These are phyloP conservation scores for Sphaerophoria taeniata DNA, from an alignment of 2,888 invertebrate species.

Conservation along the genomic window DNA sequence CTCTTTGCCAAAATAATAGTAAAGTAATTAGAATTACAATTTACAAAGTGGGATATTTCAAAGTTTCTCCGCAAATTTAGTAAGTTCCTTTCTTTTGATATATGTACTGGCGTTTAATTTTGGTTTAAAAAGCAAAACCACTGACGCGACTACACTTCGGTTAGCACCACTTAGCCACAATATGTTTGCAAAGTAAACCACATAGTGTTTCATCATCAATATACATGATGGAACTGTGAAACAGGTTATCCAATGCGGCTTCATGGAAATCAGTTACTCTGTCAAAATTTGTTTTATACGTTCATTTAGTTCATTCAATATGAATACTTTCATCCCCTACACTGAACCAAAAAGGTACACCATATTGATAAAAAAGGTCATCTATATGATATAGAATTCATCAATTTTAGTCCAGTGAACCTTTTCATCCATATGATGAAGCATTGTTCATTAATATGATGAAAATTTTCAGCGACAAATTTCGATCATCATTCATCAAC, in stretches of 20 bases:
- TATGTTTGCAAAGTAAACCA: conserved; percentile 58
- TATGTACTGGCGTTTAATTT: conserved; percentile 1
- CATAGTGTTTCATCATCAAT: conserved; percentile 55
- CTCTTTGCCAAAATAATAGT: neutral
- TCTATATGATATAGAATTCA: no score
- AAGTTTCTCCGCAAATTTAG: no score
- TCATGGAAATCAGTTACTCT: conserved; percentile 13
- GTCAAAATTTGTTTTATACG: conserved; percentile 41
- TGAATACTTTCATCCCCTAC: conserved; percentile 21
- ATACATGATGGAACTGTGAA: conserved; percentile 31
- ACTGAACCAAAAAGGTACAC: no score
- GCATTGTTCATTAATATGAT: no score
- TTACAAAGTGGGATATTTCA: no score
- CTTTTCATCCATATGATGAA: no score
- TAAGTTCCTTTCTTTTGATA: neutral
- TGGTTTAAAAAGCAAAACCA: conserved; percentile 40
- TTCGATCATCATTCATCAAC: no score
- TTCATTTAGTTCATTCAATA: conserved; percentile 47
- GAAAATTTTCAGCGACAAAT: no score
- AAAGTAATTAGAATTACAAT: no score
- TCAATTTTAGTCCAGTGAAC: no score
- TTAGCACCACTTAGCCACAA: conserved; percentile 58
- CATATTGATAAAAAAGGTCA: no score
- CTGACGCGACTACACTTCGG: conserved; percentile 41
- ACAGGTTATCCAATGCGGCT: conserved; percentile 6